Percentiles rank a stretch among this genome's conserved stretches.
These are phyloP conservation scores for Herpailurus yagouaroundi DNA, from an alignment of 2,113 vertebrate genomes.

Conservation along the genomic window DNA sequence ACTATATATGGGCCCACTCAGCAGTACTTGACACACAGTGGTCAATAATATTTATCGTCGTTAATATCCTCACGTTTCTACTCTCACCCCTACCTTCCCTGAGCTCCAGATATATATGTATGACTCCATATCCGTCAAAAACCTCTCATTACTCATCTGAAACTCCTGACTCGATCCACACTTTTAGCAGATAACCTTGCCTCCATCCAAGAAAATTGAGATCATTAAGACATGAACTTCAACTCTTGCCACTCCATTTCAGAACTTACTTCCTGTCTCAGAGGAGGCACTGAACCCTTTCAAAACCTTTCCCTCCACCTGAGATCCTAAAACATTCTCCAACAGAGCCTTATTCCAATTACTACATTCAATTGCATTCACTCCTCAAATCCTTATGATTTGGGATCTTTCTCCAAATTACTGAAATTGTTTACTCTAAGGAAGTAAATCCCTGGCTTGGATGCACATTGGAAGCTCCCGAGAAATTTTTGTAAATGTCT, in stretches of 20 bases:
- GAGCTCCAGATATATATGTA: neutral
- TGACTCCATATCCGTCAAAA: neutral
- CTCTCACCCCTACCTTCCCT: neutral
- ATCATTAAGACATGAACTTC: neutral
- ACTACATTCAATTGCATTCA: neutral
- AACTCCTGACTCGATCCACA: neutral
- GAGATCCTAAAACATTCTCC: neutral
- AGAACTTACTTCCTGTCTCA: neutral
- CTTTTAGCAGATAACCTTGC: neutral
- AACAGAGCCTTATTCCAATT: neutral
- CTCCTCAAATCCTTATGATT: neutral
- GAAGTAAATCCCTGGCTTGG: neutral
- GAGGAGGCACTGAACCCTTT: neutral
- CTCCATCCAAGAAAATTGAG: slow-evolving; percentile 1
- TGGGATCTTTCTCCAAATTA: neutral
- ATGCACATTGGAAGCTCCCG: neutral
- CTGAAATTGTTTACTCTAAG: neutral
- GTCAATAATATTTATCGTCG: neutral
- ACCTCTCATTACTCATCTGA: neutral
- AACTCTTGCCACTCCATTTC: neutral
- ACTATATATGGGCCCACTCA: neutral
- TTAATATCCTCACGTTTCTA: neutral
- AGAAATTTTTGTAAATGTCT: neutral
- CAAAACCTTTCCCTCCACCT: slow-evolving; percentile 14
- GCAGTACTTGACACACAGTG: neutral